These are phyloP conservation scores for Axinella damicornis DNA, from an alignment of 37 sponge, comb jelly and placozoan genomes.

Conservation along the genomic window DNA sequence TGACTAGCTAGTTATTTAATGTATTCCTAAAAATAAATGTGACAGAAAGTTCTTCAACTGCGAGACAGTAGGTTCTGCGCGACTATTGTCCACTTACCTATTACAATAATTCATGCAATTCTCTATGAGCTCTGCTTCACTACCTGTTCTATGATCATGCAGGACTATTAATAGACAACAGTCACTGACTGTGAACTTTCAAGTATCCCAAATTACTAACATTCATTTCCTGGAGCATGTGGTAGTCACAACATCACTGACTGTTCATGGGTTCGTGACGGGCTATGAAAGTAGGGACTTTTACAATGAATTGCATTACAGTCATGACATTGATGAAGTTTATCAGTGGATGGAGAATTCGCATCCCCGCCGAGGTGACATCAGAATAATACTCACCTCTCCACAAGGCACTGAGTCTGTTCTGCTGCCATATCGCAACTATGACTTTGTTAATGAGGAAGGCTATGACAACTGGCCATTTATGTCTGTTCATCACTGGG, in stretches of 20 bases:
- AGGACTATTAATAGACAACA: too few species aligned
- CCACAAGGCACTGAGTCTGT: constrained; percentile 76
- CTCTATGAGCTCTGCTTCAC: too few species aligned
- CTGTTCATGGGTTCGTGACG: background rate
- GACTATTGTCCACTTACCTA: too few species aligned
- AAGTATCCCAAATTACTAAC: too few species aligned
- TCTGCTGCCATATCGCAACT: constrained; percentile 40
- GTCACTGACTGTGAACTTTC: too few species aligned
- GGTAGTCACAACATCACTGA: constrained; percentile 9
- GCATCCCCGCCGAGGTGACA: constrained; percentile 68
- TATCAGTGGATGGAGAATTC: too few species aligned
- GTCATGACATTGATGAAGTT: background rate
- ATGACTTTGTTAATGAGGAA: constrained; percentile 37
- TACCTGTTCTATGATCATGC: too few species aligned
- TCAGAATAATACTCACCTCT: constrained; percentile 72
- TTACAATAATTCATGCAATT: too few species aligned
- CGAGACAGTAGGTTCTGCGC: too few species aligned
- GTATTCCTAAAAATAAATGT: too few species aligned
- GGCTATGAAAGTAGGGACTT: background rate
- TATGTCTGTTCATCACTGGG: constrained; percentile 81
- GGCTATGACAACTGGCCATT: constrained; percentile 77
- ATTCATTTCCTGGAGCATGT: constrained; percentile 79
- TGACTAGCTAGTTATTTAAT: too few species aligned
- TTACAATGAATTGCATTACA: background rate
- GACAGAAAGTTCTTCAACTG: too few species aligned